Conservation (phyloP, 2,797 vertebrate genomes). For the Myripristis murdjan region DNA sequence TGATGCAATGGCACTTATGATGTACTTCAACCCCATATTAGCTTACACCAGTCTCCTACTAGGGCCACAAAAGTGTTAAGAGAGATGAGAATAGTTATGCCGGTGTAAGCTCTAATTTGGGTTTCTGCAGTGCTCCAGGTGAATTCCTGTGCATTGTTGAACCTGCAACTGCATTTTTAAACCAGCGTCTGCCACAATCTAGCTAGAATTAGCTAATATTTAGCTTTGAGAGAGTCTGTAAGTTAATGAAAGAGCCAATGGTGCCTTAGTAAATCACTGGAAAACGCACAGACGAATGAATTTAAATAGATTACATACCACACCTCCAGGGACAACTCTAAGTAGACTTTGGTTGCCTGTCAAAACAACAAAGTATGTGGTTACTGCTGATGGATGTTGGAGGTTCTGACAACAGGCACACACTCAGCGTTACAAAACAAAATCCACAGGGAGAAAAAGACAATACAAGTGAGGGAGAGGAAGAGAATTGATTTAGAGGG, state of each 20-base stretch:
- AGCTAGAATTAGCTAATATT: not conserved
- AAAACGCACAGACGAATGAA: not conserved
- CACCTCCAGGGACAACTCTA: slow-evolving; percentile 94
- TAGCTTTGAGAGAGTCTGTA: not conserved
- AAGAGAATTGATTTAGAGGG: no score
- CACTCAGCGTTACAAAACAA: not conserved
- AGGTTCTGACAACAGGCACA: slow-evolving; percentile 17
- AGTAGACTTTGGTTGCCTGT: slow-evolving; percentile 93
- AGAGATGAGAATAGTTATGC: not conserved
- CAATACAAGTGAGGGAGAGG: not conserved
- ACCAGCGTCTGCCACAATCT: not conserved
- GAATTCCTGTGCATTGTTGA: slow-evolving; percentile 20
- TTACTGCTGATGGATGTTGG: slow-evolving; percentile 21
- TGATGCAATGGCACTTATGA: not conserved
- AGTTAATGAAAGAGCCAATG: not conserved
- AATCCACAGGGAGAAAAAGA: not conserved
- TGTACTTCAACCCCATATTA: slow-evolving; percentile 3
- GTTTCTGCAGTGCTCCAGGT: not conserved
- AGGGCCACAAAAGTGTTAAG: not conserved
- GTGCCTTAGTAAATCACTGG: not conserved
- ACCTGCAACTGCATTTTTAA: not conserved
- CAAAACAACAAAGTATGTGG: slow-evolving; percentile 67
- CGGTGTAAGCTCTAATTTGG: slow-evolving; percentile 23
- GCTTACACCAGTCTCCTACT: not conserved
- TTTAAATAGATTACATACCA: slow-evolving; percentile 88